These are phyloP conservation scores for Macrobrachium nipponense DNA, from an alignment of 1,140 invertebrate genomes.

Conservation along the genomic window DNA sequence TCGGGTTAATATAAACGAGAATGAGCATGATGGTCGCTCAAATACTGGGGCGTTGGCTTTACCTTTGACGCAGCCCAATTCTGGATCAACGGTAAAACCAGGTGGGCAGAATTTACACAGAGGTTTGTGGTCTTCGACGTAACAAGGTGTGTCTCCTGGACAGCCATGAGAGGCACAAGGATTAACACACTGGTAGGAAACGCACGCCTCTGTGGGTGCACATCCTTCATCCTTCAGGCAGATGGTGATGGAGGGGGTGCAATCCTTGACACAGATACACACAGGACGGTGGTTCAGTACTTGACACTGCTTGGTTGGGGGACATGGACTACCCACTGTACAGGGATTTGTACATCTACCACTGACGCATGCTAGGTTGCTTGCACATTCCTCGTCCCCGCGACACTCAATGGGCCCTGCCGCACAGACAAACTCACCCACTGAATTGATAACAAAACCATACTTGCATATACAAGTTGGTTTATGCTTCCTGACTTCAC, in stretches of 20 bases:
- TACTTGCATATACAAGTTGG: slow-evolving; percentile 89
- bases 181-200: slow-evolving; percentile 89
- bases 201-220: slow-evolving; percentile 83
- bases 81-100: slow-evolving; percentile 87
- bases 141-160: slow-evolving; percentile 84
- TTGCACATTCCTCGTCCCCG: slow-evolving; percentile 84
- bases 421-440: slow-evolving; percentile 82
- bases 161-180: slow-evolving; percentile 85
- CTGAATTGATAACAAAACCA: slow-evolving; percentile 86
- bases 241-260: slow-evolving; percentile 85
- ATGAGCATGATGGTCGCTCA: slow-evolving; percentile 36
- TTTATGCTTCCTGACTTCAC: slow-evolving; percentile 85
- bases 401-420: slow-evolving; percentile 78
- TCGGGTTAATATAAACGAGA: slow-evolving; percentile 58
- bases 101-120: slow-evolving; percentile 93
- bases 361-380: slow-evolving; percentile 84
- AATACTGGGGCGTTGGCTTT: slow-evolving; percentile 69
- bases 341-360: slow-evolving; percentile 88
- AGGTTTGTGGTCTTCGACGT: slow-evolving; percentile 91
- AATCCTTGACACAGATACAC: slow-evolving; percentile 88
- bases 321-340: slow-evolving; percentile 74
- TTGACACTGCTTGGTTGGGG: slow-evolving; percentile 84
- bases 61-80: slow-evolving; percentile 95
- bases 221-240: slow-evolving; percentile 90
- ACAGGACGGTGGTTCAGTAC: slow-evolving; percentile 86